Percentiles rank a stretch among this genome's conserved stretches.
Conservation (phyloP, 2,113 vertebrate genomes). For the Muscicapa adusta region DNA sequence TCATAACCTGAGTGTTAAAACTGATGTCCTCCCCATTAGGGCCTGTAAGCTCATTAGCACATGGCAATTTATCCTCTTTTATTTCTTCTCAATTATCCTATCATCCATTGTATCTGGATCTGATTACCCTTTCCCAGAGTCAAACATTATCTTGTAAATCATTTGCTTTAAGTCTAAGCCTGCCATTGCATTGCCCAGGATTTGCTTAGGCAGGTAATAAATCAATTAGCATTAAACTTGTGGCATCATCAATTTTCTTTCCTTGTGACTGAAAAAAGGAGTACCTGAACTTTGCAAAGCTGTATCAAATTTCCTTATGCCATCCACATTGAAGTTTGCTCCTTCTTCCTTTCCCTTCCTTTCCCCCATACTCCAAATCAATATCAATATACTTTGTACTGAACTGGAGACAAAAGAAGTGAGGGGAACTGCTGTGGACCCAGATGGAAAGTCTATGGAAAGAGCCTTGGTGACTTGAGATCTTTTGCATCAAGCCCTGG, state of each 20-base stretch:
- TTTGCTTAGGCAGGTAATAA: constrained; percentile 84
- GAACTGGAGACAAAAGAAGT: neutral
- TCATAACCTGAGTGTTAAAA: constrained; percentile 82
- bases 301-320: constrained; percentile 29
- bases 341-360: neutral
- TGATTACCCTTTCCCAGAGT: constrained; percentile 85
- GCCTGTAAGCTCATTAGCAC: constrained; percentile 85
- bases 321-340: neutral
- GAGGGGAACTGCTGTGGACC: neutral
- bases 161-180: constrained; percentile 81
- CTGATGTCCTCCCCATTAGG: constrained; percentile 82
- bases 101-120: constrained; percentile 86
- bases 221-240: constrained; percentile 84
- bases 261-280: constrained; percentile 50
- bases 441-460: neutral
- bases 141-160: constrained; percentile 87
- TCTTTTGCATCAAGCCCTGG: neutral
- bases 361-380: neutral
- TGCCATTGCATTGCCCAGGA: constrained; percentile 68
- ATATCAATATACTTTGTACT: neutral
- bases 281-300: constrained; percentile 61
- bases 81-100: constrained; percentile 87
- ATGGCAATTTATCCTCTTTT: constrained; percentile 86
- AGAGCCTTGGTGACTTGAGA: neutral
- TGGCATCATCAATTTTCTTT: constrained; percentile 79